A percentile compares a stretch with the other conserved stretches of the same genome.
Evolutionary conservation across 2,797 vertebrate genomes (phyloP).

Genomic region (Acanthiza pusilla): DNA sequence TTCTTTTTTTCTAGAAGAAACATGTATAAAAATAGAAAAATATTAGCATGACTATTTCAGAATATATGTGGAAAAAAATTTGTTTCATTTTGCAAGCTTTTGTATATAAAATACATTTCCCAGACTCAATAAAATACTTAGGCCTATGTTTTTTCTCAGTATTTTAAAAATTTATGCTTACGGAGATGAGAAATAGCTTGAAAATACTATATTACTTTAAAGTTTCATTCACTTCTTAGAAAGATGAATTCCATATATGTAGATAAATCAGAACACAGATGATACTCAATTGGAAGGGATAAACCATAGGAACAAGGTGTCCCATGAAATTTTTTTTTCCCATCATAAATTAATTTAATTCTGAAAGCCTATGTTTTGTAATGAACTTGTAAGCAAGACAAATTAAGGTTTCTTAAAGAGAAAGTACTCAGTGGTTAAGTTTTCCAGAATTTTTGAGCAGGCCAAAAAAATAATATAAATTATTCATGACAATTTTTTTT

Average conservation of each 20-base stretch:
- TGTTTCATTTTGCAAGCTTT: not conserved
- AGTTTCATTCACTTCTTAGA: not conserved
- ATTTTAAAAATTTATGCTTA: not conserved
- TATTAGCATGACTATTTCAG: not conserved
- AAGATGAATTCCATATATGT: not conserved
- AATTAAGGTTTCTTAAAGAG: not conserved
- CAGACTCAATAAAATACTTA: not conserved
- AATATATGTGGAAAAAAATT: not conserved
- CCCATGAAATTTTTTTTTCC: not conserved
- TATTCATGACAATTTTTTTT: not conserved
- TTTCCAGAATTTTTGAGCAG: not conserved
- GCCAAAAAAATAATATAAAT: not conserved
- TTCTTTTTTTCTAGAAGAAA: not conserved
- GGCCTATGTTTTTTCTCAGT: not conserved
- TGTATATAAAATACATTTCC: not conserved
- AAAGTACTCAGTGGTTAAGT: not conserved
- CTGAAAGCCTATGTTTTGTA: not conserved
- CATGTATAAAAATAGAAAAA: not conserved
- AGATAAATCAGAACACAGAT: not conserved
- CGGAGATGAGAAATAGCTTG: not conserved
- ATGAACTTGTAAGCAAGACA: not conserved
- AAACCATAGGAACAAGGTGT: not conserved
- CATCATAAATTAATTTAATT: not conserved
- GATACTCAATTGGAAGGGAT: not conserved
- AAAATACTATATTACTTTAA: not conserved